Conservation (phyloP, 2,797 vertebrate genomes). For the Crocidura indochinensis region DNA sequence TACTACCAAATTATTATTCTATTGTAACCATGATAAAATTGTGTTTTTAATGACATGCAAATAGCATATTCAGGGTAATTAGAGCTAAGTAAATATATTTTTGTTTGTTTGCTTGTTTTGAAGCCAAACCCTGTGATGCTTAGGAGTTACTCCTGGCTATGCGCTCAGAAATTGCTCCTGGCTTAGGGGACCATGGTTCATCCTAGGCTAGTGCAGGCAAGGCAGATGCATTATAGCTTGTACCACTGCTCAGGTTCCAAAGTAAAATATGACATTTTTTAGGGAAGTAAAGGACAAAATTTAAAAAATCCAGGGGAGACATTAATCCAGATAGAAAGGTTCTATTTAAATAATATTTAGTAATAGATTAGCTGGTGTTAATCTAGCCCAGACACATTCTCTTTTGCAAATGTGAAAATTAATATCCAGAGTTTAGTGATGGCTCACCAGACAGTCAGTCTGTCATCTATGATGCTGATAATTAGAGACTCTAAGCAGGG, state of each 20-base stretch:
- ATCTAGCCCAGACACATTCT: background rate
- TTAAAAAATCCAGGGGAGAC: background rate
- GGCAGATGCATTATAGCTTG: too few relatives aligned
- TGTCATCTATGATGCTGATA: background rate
- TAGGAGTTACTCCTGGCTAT: too few relatives aligned
- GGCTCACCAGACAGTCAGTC: background rate
- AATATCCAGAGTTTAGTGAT: background rate
- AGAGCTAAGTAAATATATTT: conserved; percentile 67
- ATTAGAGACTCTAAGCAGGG: background rate
- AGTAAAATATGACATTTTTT: conserved; percentile 55
- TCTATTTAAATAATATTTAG: conserved; percentile 51
- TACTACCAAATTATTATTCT: conserved; percentile 71
- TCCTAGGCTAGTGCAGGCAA: too few relatives aligned
- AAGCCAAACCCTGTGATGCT: too few relatives aligned
- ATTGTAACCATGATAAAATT: conserved; percentile 52
- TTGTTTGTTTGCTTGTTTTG: too few relatives aligned
- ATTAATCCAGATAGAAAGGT: background rate
- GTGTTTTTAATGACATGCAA: conserved; percentile 64
- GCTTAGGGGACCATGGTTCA: too few relatives aligned
- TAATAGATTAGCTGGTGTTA: background rate
- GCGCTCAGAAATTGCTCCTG: too few relatives aligned
- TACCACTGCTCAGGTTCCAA: too few relatives aligned
- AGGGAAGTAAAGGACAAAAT: background rate
- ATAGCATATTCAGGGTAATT: conserved; percentile 62
- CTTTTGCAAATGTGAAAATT: conserved; percentile 34